Evolutionary conservation across 2,113 vertebrate species (phyloP), one percentile per base, ranked within the genome.

Genomic region (Mystacornis crossleyi): DNA sequence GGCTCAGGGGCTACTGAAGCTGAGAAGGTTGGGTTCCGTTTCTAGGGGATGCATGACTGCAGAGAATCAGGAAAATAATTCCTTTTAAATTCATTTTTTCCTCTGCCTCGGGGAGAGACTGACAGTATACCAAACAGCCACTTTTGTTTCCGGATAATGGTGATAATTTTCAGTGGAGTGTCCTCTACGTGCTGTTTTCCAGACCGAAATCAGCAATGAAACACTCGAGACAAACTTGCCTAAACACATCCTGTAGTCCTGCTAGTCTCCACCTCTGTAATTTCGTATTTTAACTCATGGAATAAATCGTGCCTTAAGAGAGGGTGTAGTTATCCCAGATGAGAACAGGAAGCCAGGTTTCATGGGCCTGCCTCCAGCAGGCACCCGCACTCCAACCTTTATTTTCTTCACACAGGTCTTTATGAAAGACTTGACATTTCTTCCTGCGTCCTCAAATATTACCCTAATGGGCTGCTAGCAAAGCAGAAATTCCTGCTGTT

Each of bases 151-250:
- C 40, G 55, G 38, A 23, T 73, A 65, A 70, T 23, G 62, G 50
- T 40, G 28, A 26, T 85, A 4, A 42, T 65, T 79, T 93, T 57
- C 70, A 84, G 28, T 45, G 60, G 26, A 55, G 31, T 31, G 42
- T 26, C 26, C 14, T 42, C 53, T n/a, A 2, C 0, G 0, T n/a
- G 53, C 28, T 74, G 38, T 8, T 93, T 90, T 75, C 64, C 73
- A 75, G 18, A 47, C 43, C 9, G 8, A 77, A 77, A 53, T 83
- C 29, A 26, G 34, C 55, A 64, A n/a, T 18, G 40, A 40, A 62
- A 21, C 18, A 28, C 26, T 23, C 2, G 14, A 19, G 79, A 10
- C 24, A 60, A 82, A 82, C 36, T 71, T 73, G 12, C 29, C 64
- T 71, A 43, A 85, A 43, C 5, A 1, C 57, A 29, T 55, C 60